Base-by-base conservation (phyloP, 2,888 invertebrate species). In the Acleris holmiana region DNA sequence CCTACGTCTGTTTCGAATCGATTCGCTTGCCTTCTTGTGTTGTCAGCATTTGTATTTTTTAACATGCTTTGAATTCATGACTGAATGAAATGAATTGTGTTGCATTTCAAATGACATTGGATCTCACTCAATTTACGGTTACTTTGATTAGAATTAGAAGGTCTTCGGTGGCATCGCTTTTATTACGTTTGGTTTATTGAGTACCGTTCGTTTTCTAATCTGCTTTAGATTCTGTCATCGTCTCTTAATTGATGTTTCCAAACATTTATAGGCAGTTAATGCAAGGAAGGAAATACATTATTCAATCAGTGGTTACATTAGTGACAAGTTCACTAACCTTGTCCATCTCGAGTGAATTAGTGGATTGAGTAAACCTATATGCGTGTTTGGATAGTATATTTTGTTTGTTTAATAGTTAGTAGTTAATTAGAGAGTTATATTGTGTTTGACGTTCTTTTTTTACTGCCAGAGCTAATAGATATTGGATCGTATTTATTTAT, bases 221-320 rank as follows among this genome's bases (percentile, higher is more conserved):
- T 15, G 2, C 17, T 7, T 44, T 44, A 44, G 5, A 44, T 17
- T 44, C 44, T 44, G 44, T 44, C 44, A 44, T 44, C 44, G 44
- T 44, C 15, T 41, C 3, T 44, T 44, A 44, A 44, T 44, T 44
- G 44, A 44, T 15, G 51, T 58, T 64, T 58, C 58, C 48, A 50
- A 41, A 35, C 48, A 48, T 64, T 53, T 59, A 60, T 59, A 48
- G 59, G 41, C 46, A 35, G 49, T 55, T 60, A 65, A 60, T 60
- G 59, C 40, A 44, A 54, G 55, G 56, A 57, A 57, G 56, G 59
- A 65, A 65, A 60, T 50, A 44, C 59, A 65, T 65, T 65, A 65
- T 65, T 65, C 65, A 65, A 55, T 46, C 50, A 56, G 35, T 23
- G 29, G 49, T 25, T 49, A 41, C 41, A 41, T 49, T 40, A n/a